Percentiles rank a stretch among this genome's conserved stretches.
phyloP scores from a whole-genome alignment of 2,113 vertebrate species.

The Bambusicola thoracicus region DNA sequence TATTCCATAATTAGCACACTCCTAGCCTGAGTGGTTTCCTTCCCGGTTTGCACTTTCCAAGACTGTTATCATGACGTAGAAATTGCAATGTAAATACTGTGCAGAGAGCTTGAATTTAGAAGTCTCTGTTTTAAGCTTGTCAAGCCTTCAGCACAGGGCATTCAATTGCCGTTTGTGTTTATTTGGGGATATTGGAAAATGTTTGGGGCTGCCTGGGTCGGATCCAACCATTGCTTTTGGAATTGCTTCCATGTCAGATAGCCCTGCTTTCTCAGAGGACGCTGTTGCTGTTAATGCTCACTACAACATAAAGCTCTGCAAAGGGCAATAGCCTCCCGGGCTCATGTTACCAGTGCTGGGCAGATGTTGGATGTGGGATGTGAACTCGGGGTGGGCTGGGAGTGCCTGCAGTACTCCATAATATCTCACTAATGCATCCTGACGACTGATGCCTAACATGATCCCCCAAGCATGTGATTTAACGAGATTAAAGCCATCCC shows the following conservation, averaged over 20 bases:
- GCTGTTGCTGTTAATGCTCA: not conserved
- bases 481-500: not conserved
- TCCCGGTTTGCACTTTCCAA: not conserved
- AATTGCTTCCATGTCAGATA: not conserved
- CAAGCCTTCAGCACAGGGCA: not conserved
- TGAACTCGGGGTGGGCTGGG: not conserved
- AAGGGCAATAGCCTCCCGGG: not conserved
- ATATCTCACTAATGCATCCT: not conserved
- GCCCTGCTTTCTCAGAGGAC: not conserved
- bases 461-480: not conserved
- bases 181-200: not conserved
- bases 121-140: not conserved
- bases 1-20: not conserved
- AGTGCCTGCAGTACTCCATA: not conserved
- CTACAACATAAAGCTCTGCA: not conserved
- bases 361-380: not conserved
- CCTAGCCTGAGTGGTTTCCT: not conserved
- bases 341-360: not conserved
- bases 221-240: not conserved
- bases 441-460: not conserved
- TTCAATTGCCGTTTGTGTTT: not conserved
- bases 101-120: not conserved
- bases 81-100: not conserved
- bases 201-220: not conserved
- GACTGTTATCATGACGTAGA: not conserved